Evolutionary conservation across 2,797 vertebrate species (phyloP).

Genomic region (Pantherophis alleghaniensis): DNA sequence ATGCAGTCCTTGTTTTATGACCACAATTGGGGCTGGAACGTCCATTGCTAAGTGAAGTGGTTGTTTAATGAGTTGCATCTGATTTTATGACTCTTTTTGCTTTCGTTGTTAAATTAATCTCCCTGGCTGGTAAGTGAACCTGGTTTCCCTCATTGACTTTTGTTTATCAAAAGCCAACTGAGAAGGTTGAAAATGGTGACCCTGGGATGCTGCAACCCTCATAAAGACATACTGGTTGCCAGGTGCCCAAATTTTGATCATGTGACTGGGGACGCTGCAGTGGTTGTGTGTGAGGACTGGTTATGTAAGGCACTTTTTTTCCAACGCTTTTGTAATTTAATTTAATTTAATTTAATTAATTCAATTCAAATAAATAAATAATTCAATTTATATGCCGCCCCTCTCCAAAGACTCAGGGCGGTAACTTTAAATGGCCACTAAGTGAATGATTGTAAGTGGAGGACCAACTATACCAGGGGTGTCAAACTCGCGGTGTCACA

Average conservation of each 20-base stretch:
- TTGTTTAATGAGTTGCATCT: neutral
- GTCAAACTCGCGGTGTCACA: no score
- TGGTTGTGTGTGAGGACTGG: neutral
- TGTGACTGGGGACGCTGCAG: neutral
- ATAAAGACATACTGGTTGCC: neutral
- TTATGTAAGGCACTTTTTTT: neutral
- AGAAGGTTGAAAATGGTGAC: neutral
- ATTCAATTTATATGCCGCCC: no score
- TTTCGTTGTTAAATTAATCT: neutral
- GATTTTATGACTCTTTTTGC: neutral
- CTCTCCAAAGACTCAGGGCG: no score
- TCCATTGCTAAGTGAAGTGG: neutral
- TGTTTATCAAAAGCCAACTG: neutral
- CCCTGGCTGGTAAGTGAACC: neutral
- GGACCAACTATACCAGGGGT: neutral
- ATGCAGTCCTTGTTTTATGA: neutral
- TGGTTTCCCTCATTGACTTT: neutral
- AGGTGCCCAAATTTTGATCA: neutral
- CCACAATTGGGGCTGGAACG: neutral
- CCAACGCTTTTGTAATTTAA: neutral
- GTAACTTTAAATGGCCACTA: neutral
- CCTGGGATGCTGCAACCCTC: neutral
- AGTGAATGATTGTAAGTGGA: neutral
- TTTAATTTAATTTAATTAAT: no score
- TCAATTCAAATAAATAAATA: no score